Conservation (phyloP, 2,888 invertebrate species). For the Cheilosia soror region DNA sequence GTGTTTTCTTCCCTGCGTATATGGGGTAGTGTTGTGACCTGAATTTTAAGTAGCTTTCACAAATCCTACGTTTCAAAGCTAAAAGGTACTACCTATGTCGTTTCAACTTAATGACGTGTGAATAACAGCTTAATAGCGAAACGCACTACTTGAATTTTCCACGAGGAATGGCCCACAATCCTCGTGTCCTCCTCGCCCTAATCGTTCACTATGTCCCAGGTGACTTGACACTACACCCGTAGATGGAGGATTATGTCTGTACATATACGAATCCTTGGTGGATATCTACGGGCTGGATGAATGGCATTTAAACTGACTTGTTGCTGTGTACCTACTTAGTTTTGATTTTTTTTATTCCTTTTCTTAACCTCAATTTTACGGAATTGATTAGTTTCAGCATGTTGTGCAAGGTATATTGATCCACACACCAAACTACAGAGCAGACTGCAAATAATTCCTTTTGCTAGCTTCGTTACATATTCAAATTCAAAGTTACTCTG, state of each 20-base stretch:
- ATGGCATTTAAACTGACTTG: slow-evolving; percentile 68
- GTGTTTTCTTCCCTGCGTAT: neutral
- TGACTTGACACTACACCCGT: slow-evolving; percentile 29
- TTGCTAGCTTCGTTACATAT: slow-evolving; percentile 62
- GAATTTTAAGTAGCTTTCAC: slow-evolving; percentile 2
- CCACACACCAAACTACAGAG: slow-evolving; percentile 27
- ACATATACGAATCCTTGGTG: slow-evolving; percentile 37
- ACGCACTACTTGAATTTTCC: slow-evolving; percentile 68
- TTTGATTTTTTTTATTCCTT: neutral
- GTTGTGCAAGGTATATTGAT: slow-evolving; percentile 24
- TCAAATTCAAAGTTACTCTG: slow-evolving; percentile 38
- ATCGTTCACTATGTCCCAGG: slow-evolving; percentile 27
- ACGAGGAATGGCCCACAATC: slow-evolving; percentile 51
- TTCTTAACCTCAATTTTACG: slow-evolving; percentile 9
- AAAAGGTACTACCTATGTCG: slow-evolving; percentile 12
- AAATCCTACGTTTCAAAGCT: too few relatives aligned
- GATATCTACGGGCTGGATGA: slow-evolving; percentile 47
- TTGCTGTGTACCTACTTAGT: slow-evolving; percentile 35
- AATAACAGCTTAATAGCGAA: slow-evolving; percentile 71
- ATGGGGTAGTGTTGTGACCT: neutral
- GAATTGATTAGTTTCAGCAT: slow-evolving; percentile 14
- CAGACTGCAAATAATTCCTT: slow-evolving; percentile 21
- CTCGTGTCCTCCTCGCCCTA: slow-evolving; percentile 7
- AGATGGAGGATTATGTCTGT: neutral
- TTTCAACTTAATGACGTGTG: slow-evolving; percentile 69